Conservation (phyloP, 2,113 vertebrate species). For the Regulus satrapa region DNA sequence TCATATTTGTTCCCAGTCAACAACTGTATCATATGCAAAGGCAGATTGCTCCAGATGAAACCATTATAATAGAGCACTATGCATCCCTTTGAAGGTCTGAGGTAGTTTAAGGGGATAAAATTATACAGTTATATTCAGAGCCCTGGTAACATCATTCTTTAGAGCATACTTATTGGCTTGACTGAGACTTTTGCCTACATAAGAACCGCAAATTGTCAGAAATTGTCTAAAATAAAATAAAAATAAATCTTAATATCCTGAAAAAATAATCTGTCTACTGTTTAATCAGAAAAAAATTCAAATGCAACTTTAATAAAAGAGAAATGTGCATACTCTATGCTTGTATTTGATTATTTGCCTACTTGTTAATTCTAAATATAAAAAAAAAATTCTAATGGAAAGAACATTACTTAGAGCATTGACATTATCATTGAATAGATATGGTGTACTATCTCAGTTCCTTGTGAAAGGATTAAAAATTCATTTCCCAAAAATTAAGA, state of each 20-base stretch:
- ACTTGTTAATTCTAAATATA: background rate
- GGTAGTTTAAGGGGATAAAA: background rate
- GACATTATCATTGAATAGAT: background rate
- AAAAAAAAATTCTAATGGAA: background rate
- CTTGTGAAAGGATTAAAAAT: background rate
- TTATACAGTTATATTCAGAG: background rate
- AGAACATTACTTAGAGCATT: background rate
- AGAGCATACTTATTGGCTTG: background rate
- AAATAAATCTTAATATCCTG: background rate
- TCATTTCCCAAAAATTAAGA: background rate
- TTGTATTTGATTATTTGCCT: background rate
- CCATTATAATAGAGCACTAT: background rate
- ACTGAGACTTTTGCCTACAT: background rate
- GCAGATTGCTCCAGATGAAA: background rate
- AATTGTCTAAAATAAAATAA: background rate
- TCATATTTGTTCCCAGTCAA: background rate
- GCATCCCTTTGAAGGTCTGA: background rate
- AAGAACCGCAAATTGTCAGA: background rate
- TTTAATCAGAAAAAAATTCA: background rate
- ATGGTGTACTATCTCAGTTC: background rate
- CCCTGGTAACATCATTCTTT: background rate
- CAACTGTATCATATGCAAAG: background rate
- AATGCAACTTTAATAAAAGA: background rate
- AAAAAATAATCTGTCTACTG: background rate
- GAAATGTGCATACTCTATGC: background rate